Conservation (phyloP, 35 echinoderm and acorn worm genomes). For the Ptychodera flava region DNA sequence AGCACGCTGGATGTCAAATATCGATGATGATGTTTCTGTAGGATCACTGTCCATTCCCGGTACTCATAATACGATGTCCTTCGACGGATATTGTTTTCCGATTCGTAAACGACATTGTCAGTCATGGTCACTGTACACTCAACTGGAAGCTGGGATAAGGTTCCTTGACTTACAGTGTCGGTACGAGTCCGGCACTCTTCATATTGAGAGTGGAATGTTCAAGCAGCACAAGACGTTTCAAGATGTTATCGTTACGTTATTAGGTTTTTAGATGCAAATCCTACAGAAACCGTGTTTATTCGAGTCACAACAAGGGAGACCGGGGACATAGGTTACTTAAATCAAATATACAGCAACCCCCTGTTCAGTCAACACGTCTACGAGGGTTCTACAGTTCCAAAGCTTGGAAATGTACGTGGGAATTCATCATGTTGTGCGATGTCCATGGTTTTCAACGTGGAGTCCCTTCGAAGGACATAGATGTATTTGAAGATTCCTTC, state of each 20-base stretch:
- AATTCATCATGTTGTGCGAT: neutral
- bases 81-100: neutral
- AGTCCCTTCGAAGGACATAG: neutral
- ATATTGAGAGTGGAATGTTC: neutral
- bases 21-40: neutral
- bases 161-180: neutral
- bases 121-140: neutral
- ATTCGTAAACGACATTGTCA: neutral
- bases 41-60: neutral
- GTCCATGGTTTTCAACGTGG: neutral
- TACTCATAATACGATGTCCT: neutral
- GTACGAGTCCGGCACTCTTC: neutral
- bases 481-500: too few relatives aligned
- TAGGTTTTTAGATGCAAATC: neutral
- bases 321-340: neutral
- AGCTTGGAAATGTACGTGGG: neutral
- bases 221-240: neutral
- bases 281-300: neutral
- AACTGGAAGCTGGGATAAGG: neutral
- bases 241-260: neutral
- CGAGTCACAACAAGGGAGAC: neutral
- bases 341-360: too few relatives aligned
- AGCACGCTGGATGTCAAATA: neutral
- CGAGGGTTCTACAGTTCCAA: neutral
- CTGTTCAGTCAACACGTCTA: neutral